Conservation (phyloP, 1,140 invertebrate genomes). For the Drosophila santomea region DNA sequence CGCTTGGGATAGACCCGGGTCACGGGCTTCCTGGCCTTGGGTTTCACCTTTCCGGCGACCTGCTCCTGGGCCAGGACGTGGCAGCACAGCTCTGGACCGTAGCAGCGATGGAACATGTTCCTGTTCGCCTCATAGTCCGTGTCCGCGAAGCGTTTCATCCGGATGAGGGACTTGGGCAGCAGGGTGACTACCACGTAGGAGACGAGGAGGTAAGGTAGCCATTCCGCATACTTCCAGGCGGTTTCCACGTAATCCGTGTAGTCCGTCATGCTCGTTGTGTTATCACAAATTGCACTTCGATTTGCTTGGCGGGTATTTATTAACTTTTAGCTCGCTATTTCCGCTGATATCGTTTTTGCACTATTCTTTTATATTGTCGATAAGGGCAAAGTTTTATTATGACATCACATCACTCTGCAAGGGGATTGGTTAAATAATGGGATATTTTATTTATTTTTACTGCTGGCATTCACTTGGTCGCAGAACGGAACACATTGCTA, state of each 20-base stretch:
- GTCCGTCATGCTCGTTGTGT: constrained; percentile 29
- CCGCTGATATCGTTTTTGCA: constrained; percentile 30
- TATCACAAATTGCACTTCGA: constrained; percentile 50
- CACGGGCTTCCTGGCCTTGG: constrained; percentile 73
- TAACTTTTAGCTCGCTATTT: constrained; percentile 36
- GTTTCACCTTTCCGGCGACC: constrained; percentile 47
- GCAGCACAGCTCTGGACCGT: constrained; percentile 75
- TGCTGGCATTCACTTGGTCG: constrained; percentile 2
- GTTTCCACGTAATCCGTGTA: constrained; percentile 63
- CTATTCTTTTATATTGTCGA: constrained; percentile 42
- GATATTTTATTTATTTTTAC: constrained; percentile 20
- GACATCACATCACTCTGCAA: constrained; percentile 62
- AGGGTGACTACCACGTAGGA: constrained; percentile 71
- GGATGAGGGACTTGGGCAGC: constrained; percentile 69
- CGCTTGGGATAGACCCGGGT: constrained; percentile 77
- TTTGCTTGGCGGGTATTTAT: constrained; percentile 51
- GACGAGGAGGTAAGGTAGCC: constrained; percentile 66
- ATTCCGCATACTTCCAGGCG: constrained; percentile 54
- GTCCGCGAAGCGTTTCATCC: constrained; percentile 72
- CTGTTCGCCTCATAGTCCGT: constrained; percentile 77
- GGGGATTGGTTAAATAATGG: constrained; percentile 35
- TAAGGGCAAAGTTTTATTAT: constrained; percentile 55
- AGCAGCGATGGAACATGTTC: constrained; percentile 74
- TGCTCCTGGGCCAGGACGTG: constrained; percentile 54
- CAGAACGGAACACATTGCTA: constrained; percentile 7